Percentiles rank a stretch among this genome's conserved stretches.
Conservation (phyloP, 2,113 vertebrate genomes). For the Puffinus mauretanicus region DNA sequence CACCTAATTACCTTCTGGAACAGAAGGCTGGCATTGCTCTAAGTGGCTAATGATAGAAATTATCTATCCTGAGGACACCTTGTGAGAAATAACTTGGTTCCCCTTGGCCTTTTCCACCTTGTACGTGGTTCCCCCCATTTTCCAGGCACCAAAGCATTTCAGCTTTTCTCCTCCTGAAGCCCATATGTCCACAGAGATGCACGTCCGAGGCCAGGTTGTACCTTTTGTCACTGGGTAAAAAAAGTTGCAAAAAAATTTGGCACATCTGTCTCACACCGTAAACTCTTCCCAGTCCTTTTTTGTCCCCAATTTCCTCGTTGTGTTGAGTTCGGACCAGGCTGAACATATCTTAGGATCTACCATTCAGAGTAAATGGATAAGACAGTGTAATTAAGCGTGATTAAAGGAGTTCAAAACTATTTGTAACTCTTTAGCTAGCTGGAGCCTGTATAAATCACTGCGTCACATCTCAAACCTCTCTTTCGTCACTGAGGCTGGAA, state of each 20-base stretch:
- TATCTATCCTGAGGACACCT: not conserved
- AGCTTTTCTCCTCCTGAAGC: not conserved
- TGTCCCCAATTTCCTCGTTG: not conserved
- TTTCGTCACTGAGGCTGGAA: not conserved
- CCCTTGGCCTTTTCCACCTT: not conserved
- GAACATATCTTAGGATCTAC: not conserved
- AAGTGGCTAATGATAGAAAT: not conserved
- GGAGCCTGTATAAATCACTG: not conserved
- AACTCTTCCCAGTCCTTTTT: not conserved
- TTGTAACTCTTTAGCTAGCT: not conserved
- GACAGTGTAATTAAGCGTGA: not conserved
- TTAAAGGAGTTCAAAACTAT: not conserved
- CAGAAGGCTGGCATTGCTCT: not conserved
- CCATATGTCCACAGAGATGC: rapidly evolving
- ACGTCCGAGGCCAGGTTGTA: rapidly evolving
- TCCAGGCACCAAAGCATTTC: not conserved
- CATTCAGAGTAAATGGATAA: not conserved
- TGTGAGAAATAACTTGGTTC: not conserved
- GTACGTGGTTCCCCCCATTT: rapidly evolving
- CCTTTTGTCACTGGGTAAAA: not conserved
- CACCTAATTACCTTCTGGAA: not conserved
- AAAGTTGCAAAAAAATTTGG: not conserved
- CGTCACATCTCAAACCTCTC: not conserved
- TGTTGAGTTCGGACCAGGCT: not conserved
- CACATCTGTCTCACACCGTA: not conserved